Percentiles rank a stretch among this genome's conserved stretches.
Evolutionary conservation across 2,888 invertebrate species (phyloP).

Genomic region (Orchesellides sinensis): DNA sequence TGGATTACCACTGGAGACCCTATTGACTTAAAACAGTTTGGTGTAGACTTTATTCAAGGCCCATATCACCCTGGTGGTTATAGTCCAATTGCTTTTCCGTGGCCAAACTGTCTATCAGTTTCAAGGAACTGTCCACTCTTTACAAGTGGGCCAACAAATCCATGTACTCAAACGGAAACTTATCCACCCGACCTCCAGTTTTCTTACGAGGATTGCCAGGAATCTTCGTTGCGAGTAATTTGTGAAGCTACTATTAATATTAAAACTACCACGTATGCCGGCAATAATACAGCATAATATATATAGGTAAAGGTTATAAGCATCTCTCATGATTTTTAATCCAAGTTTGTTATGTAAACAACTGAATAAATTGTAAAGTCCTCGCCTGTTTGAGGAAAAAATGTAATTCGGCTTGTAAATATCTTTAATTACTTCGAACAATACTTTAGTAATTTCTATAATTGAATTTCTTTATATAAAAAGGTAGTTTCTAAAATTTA

Average conservation of each 20-base stretch:
- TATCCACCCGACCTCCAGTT: slow-evolving; percentile 24
- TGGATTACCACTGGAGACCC: slow-evolving; percentile 28
- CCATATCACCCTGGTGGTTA: slow-evolving; percentile 42
- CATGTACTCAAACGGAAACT: slow-evolving; percentile 25
- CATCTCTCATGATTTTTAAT: no score
- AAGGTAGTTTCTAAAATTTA: no score
- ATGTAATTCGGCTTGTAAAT: no score
- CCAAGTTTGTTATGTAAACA: no score
- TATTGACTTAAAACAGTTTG: slow-evolving; percentile 11
- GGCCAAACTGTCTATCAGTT: slow-evolving; percentile 20
- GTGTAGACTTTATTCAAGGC: background rate
- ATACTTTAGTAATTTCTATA: no score
- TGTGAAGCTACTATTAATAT: no score
- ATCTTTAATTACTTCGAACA: no score
- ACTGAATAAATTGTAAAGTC: no score
- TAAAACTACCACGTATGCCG: background rate
- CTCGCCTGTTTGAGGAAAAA: no score
- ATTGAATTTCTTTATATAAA: no score
- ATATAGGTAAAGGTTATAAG: no score
- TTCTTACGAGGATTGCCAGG: slow-evolving; percentile 13
- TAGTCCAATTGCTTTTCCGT: slow-evolving; percentile 27
- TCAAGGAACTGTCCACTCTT: slow-evolving; percentile 24
- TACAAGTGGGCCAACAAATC: slow-evolving; percentile 29
- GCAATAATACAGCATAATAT: no score
- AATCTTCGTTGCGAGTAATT: background rate